Evolutionary conservation across 2,113 vertebrate genomes (phyloP).

Genomic region (Syngnathus scovelli): DNA sequence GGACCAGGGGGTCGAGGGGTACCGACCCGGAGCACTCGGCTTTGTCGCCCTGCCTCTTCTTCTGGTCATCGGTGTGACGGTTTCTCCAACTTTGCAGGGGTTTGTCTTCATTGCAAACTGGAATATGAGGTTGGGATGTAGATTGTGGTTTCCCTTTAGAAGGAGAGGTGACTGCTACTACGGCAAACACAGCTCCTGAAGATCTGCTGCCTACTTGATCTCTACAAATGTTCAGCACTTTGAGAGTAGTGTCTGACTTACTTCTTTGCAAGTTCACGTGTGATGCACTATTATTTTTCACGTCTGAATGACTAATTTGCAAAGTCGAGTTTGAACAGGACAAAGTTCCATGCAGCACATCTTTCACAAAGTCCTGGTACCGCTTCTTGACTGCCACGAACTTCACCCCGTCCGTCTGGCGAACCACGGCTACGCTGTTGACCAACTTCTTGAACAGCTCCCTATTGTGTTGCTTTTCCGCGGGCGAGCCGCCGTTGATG

Average conservation of each 20-base stretch:
- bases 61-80: conserved; percentile 35
- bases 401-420: conserved; percentile 74
- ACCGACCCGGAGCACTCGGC: conserved; percentile 53
- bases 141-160: neutral
- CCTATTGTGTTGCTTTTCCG: conserved; percentile 72
- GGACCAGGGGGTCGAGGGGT: conserved; percentile 78
- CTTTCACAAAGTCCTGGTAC: conserved; percentile 52
- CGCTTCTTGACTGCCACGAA: conserved; percentile 78
- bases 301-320: conserved; percentile 35
- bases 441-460: conserved; percentile 80
- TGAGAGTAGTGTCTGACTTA: conserved; percentile 37
- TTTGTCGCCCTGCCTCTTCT: conserved; percentile 66
- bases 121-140: neutral
- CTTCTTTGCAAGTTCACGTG: conserved; percentile 17
- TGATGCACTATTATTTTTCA: conserved; percentile 45
- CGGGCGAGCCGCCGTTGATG: conserved; percentile 68
- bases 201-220: conserved; percentile 33
- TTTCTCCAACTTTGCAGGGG: conserved; percentile 38
- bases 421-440: conserved; percentile 82
- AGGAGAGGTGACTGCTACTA: conserved; percentile 60
- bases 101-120: conserved; percentile 12
- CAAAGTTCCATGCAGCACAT: neutral
- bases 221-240: conserved; percentile 47
- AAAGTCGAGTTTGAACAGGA: conserved; percentile 16
- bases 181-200: conserved; percentile 61